Base-by-base conservation (phyloP, 2,888 invertebrate species). In the Sinodicranocentrus sp. region DNA sequence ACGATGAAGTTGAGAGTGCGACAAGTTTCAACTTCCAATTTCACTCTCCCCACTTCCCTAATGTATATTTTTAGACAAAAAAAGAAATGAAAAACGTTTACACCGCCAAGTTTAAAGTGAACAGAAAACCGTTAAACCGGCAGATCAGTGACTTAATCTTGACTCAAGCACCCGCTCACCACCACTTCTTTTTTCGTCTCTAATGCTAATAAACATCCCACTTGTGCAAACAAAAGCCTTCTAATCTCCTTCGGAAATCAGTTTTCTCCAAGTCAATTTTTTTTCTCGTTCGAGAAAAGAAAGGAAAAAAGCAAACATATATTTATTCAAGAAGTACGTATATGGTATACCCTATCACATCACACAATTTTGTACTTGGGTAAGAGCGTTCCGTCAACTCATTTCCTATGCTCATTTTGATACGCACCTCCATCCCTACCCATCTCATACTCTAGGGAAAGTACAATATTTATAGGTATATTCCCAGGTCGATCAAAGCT, bases 161-260 rank as follows among this genome's bases (percentile, higher is more conserved):
- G 10, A 52, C 23, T 65, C 44, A 48, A n/a, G 2, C 15, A 10
- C 10, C 48, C 48, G 48, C 48, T 8, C 6, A 13, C n/a, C n/a
- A n/a, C n/a, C n/a, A n/a, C n/a, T n/a, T n/a, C n/a, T n/a, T n/a
- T 44, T 61, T 43, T 59, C 79, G 71, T 79, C 79, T 71, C 70
- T 52, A 70, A 79, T 72, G 71, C 72, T 72, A 72, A 79, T 72
- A 71, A 43, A 26, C 79, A 72, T 63, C 33, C 65, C 26, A 72
- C 65, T 79, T 79, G 68, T 61, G 19, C 59, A 78, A 70, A 78
- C 70, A 71, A 70, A 15, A 72, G 54, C 21, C 26, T 25, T 19
- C 52, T 63, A 78, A 78, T 79, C 72, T 72, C 54, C 52, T 52
- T 79, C 79, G 54, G 67, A 78, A 78, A 78, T 78, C 72, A 72